Evolutionary conservation across 2,797 vertebrate genomes (phyloP).

Genomic region (Artibeus lituratus): DNA sequence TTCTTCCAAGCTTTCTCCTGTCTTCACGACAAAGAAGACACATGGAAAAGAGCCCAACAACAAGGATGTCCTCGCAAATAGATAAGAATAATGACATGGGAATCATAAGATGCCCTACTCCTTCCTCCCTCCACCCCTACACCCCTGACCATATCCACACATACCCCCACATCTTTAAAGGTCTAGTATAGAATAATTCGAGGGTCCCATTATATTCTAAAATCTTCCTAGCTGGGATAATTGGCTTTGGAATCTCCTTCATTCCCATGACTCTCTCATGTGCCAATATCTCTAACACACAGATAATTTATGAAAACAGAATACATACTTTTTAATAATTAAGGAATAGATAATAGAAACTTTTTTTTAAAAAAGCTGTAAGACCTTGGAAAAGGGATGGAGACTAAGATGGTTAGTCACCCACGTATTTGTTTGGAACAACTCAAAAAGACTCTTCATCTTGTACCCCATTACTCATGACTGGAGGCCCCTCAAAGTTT

Average conservation of each 20-base stretch:
- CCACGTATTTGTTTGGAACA: background rate
- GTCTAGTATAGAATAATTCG: conserved; percentile 17
- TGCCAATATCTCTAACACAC: conserved; percentile 74
- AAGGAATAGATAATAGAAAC: conserved; percentile 81
- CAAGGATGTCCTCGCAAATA: background rate
- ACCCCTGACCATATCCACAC: background rate
- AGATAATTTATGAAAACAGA: conserved; percentile 86
- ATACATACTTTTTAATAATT: conserved; percentile 84
- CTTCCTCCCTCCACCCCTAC: background rate
- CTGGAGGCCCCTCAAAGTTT: conserved; percentile 45
- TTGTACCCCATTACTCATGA: background rate
- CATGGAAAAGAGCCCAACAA: background rate
- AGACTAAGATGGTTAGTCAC: conserved; percentile 33
- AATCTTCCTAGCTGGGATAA: conserved; percentile 65
- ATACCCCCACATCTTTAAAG: background rate
- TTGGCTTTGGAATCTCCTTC: conserved; percentile 68
- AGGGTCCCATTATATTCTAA: conserved; percentile 47
- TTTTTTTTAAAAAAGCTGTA: conserved; percentile 58
- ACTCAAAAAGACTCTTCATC: conserved; percentile 37
- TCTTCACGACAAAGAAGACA: conserved; percentile 33
- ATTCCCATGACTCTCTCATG: conserved; percentile 59
- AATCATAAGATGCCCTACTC: background rate
- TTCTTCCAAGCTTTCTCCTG: conserved; percentile 6
- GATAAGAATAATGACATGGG: background rate
- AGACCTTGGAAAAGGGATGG: conserved; percentile 59